Conservation (phyloP, 1,140 invertebrate species). For the Camponotus pennsylvanicus region DNA sequence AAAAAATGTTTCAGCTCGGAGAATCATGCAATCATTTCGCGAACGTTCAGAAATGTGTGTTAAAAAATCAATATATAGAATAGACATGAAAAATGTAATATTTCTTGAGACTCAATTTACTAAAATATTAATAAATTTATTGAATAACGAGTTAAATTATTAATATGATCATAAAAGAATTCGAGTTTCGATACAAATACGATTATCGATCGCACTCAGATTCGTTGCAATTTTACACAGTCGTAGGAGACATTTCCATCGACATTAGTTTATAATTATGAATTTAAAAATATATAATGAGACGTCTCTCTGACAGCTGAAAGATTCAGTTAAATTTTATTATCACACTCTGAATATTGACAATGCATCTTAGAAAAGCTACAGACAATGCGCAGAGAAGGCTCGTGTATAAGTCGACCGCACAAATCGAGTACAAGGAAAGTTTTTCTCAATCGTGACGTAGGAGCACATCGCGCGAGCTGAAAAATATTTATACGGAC, state of each 20-base stretch:
- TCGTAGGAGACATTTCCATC: not conserved
- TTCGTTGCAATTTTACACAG: not conserved
- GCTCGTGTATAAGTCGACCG: not conserved
- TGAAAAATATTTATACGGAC: constrained; percentile 58
- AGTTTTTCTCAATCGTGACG: constrained; percentile 31
- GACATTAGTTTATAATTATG: not conserved
- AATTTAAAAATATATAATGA: not conserved
- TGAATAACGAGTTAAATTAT: not conserved
- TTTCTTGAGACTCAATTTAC: not conserved
- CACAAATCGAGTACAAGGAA: constrained; percentile 18
- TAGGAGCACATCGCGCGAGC: constrained; percentile 11
- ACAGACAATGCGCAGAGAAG: not conserved
- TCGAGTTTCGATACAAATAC: not conserved
- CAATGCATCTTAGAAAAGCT: not conserved
- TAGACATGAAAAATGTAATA: not conserved
- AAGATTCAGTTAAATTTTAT: not conserved
- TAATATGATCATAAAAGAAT: not conserved
- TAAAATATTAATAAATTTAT: constrained; percentile 4
- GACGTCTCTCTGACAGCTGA: not conserved
- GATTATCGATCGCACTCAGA: not conserved
- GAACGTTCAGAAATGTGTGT: not conserved
- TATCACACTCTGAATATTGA: not conserved
- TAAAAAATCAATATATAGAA: not conserved
- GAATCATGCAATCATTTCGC: not conserved
- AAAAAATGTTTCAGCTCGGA: not conserved